Evolutionary conservation across 2,888 invertebrate species (phyloP), one percentile per base, ranked within the genome.

Genomic region (Ellobium chinense): DNA sequence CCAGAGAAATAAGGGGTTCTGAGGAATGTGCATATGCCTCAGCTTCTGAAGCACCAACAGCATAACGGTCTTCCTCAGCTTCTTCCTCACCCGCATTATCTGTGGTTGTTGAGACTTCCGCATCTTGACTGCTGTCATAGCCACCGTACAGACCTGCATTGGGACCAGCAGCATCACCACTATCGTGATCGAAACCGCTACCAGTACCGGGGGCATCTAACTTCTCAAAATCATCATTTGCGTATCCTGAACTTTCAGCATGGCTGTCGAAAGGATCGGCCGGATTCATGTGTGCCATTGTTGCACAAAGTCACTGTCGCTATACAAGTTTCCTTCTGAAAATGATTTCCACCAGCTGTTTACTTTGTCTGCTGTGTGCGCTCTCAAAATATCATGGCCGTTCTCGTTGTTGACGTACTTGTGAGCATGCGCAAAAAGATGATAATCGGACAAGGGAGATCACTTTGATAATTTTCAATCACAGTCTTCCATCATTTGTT

Each of bases 1-100:
- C 86, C 70, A 83, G 82, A 62, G 82, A 83, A 74, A 85, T 85
- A 37, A 86, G 82, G 37, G 82, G 85, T 31, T 86, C 82, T 46
- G 79, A 68, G 56, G 72, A 75, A 31, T 68, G n/a, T 72, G 79
- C 79, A 73, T 81, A 80, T 73, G 82, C 82, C 62, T 83, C 82
- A 73, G 80, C 82, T 73, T 84, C 86, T 77, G 83, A 82, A 78
- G 82, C 81, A 82, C 85, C 87, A 78, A 84, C 78, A 80, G 77
- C 80, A 83, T 89, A 90, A 80, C 86, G 86, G 83, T 90, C 89
- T 70, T 88, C 89, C 80, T 90, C 89, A 37, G 87, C 86, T 66
- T 84, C 83, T 65, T 88, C 87, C 80, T 87, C 88, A 82, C 85
- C 88, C 31, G 85, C 72, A 79, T 78, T 80, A 82, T 85, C 83